Evolutionary conservation across 2,113 vertebrate genomes (phyloP), one percentile per base, ranked within the genome.

Genomic region (Tricholaema leucomelas): DNA sequence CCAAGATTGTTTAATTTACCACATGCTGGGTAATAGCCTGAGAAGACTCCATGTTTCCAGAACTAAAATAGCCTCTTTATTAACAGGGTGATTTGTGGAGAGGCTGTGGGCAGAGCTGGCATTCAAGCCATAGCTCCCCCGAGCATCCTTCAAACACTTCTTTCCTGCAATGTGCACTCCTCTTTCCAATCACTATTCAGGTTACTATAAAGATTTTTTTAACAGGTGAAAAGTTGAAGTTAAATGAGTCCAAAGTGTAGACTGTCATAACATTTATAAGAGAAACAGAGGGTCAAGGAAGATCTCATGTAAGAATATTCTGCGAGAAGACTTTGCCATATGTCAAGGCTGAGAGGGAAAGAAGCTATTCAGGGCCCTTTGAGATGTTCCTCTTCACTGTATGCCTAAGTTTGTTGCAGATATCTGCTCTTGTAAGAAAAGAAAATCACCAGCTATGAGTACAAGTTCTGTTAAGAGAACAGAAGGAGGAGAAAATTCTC

Each of bases 1-100:
- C 67, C 90, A 86, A 88, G 93, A 94, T 72, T 94, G 94, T 94
- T 96, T 95, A 95, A 96, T 96, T 95, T 95, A 96, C 96, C 91
- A 95, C 93, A 94, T 58, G 95, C 96, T 93, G 95, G 64, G 91
- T 96, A 92, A 96, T 83, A 93, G 91, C 67, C 77, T 74, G 72
- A 94, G 91, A 94, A 91, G 75, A 44, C 84, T 91, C 85, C 65
- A 54, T 64, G 92, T 92, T 95, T 95, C 91, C 87, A 92, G 81
- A 92, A 36, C 84, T 87, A 89, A 96, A 96, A 91, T 60, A 92
- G 54, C 72, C 75, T 96, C 94, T 92, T 95, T 91, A 94, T 96
- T 94, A 96, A 80, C 64, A 80, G 91, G 65, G 81, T 91, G 88
- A 96, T 95, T 93, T 95, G 91, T 84, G 89, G 93, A 48, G 42